Evolutionary conservation across 2,888 invertebrate genomes (phyloP).

Genomic region (Ptycholaimellus sp.): DNA sequence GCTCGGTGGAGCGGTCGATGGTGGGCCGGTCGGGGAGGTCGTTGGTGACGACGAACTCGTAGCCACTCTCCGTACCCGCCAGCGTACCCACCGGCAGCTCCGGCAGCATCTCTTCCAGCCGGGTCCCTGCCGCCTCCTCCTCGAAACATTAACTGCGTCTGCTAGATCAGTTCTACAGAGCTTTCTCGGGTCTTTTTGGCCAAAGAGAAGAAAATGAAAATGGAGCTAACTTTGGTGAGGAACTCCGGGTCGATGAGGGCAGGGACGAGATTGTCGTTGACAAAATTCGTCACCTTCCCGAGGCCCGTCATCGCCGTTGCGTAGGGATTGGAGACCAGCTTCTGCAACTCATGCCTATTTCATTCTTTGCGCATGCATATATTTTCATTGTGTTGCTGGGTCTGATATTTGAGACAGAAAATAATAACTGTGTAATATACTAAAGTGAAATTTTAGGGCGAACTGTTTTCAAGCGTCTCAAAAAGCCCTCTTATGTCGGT

Average conservation of each 20-base stretch:
- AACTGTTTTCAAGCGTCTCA: too few species aligned
- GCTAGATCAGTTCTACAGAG: conserved; percentile 1
- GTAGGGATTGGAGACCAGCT: conserved; percentile 44
- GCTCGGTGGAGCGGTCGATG: too few species aligned
- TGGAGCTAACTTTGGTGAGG: not conserved
- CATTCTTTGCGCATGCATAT: too few species aligned
- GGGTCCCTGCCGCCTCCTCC: conserved; percentile 13
- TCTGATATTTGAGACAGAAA: too few species aligned
- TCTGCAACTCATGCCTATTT: conserved; percentile 26
- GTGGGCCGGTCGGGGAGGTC: too few species aligned
- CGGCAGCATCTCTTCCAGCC: too few species aligned
- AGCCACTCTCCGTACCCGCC: too few species aligned
- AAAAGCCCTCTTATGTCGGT: conserved; percentile 1
- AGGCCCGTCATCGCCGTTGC: conserved; percentile 61
- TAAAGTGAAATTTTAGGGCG: too few species aligned
- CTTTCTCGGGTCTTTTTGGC: not conserved
- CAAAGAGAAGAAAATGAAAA: not conserved
- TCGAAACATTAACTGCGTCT: conserved; percentile 1
- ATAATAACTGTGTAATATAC: too few species aligned
- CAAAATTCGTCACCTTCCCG: conserved; percentile 57
- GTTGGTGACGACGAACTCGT: too few species aligned
- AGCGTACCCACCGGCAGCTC: too few species aligned
- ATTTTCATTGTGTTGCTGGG: too few species aligned
- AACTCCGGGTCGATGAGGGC: not conserved
- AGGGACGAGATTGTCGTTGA: conserved; percentile 29